Conservation (phyloP, 2,113 vertebrate genomes). For the Ceyx cyanopectus region DNA sequence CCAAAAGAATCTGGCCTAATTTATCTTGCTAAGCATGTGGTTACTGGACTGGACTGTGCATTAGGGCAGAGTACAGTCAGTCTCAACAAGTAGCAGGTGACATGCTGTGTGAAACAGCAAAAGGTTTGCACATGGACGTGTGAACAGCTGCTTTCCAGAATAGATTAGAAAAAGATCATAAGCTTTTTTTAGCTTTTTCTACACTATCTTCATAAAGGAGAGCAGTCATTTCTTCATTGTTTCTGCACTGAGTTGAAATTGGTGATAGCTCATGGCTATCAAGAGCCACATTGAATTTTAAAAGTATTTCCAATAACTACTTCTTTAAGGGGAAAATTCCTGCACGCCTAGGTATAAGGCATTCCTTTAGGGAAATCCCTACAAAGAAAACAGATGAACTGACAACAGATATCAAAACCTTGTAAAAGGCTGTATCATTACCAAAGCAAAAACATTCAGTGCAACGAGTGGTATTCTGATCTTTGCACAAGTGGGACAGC, state of each 20-base stretch:
- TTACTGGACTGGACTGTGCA: neutral
- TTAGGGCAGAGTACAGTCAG: neutral
- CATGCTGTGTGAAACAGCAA: neutral
- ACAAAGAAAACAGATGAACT: neutral
- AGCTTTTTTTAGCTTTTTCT: neutral
- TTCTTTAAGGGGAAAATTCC: neutral
- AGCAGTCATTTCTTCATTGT: neutral
- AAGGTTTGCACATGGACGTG: neutral
- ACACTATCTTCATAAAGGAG: neutral
- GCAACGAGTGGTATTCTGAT: neutral
- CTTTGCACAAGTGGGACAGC: neutral
- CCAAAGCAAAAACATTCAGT: neutral
- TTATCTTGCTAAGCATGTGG: neutral
- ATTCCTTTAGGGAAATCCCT: neutral
- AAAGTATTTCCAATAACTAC: neutral
- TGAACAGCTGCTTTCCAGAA: neutral
- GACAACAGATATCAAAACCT: neutral
- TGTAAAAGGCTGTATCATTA: fast-evolving
- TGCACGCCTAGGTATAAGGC: neutral
- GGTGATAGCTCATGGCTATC: neutral
- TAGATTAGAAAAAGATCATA: neutral
- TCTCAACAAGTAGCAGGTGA: neutral
- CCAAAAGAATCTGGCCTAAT: neutral
- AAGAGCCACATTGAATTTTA: neutral
- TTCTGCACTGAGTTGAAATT: neutral